phyloP scores from a whole-genome alignment of 1,140 invertebrate species.

The Dreissena rostriformis region DNA sequence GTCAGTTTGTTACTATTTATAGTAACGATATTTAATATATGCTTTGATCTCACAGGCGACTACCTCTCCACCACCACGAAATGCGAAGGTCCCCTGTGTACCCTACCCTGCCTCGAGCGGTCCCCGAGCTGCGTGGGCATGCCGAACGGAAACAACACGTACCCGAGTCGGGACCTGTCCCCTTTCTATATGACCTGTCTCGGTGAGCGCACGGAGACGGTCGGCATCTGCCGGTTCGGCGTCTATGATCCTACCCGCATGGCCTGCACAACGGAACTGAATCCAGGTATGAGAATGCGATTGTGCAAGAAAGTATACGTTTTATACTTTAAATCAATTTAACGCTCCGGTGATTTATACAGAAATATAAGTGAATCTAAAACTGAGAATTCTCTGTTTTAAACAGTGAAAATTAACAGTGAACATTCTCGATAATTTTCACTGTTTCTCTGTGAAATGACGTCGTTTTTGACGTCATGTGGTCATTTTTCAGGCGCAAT shows the following conservation, averaged over 20 bases:
- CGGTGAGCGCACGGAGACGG: conserved; percentile 65
- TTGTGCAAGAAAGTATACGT: no score
- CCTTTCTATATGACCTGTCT: conserved; percentile 67
- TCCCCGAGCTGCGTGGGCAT: conserved; percentile 66
- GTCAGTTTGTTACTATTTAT: no score
- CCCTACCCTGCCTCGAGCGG: conserved; percentile 58
- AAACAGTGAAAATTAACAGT: no score
- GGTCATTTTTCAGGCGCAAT: no score
- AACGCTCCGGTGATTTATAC: no score
- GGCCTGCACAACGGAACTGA: conserved; percentile 64
- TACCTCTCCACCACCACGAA: conserved; percentile 56
- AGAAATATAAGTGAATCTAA: no score
- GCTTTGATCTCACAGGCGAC: conserved; percentile 37
- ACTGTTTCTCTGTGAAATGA: no score
- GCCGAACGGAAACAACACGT: conserved; percentile 66
- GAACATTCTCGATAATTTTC: no score
- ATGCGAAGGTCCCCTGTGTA: conserved; percentile 60
- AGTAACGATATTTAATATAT: no score
- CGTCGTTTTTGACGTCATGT: no score
- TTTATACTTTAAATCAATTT: no score
- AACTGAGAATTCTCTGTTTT: no score
- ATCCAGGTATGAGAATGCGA: conserved; percentile 58
- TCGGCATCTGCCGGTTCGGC: conserved; percentile 68
- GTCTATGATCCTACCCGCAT: conserved; percentile 70
- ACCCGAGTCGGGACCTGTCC: conserved; percentile 59